phyloP scores from a whole-genome alignment of 2,113 vertebrate species.

The Xyliphius kryptos region DNA sequence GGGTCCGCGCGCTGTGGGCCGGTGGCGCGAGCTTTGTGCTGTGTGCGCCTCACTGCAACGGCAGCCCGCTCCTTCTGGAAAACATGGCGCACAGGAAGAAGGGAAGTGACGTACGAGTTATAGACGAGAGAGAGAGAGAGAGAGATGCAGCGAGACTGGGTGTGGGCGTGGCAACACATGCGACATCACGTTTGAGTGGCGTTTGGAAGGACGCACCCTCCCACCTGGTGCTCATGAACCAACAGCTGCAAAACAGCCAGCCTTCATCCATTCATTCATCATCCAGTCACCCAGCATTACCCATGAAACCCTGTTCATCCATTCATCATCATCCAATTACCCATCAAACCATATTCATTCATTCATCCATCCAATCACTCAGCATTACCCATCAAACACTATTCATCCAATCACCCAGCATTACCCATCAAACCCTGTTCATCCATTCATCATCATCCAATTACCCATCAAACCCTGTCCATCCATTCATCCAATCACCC shows the following conservation, averaged over 20 bases:
- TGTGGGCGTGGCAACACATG: slow-evolving; percentile 62
- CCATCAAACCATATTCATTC: too few species aligned
- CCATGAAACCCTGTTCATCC: too few species aligned
- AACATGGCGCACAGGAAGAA: slow-evolving; percentile 53
- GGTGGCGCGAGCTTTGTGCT: not conserved
- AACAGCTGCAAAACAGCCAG: slow-evolving; percentile 18
- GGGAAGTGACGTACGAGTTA: slow-evolving; percentile 49
- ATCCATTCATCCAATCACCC: too few species aligned
- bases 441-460: too few species aligned
- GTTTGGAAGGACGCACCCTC: not conserved
- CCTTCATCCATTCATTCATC: slow-evolving; percentile 1
- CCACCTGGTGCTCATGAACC: slow-evolving; percentile 8
- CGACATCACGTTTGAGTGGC: slow-evolving; percentile 32
- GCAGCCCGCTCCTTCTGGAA: slow-evolving; percentile 35
- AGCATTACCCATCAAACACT: too few species aligned
- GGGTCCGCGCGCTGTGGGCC: too few species aligned
- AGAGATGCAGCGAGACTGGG: slow-evolving; percentile 57
- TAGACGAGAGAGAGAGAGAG: slow-evolving; percentile 42
- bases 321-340: too few species aligned
- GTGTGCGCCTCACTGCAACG: slow-evolving; percentile 31
- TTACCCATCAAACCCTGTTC: too few species aligned
- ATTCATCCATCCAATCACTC: too few species aligned
- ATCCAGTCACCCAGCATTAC: too few species aligned
- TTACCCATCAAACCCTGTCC: too few species aligned
- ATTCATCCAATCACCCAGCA: too few species aligned